These are phyloP conservation scores for Steinernema feltiae DNA, from an alignment of 1,140 invertebrate species.

Conservation along the genomic window DNA sequence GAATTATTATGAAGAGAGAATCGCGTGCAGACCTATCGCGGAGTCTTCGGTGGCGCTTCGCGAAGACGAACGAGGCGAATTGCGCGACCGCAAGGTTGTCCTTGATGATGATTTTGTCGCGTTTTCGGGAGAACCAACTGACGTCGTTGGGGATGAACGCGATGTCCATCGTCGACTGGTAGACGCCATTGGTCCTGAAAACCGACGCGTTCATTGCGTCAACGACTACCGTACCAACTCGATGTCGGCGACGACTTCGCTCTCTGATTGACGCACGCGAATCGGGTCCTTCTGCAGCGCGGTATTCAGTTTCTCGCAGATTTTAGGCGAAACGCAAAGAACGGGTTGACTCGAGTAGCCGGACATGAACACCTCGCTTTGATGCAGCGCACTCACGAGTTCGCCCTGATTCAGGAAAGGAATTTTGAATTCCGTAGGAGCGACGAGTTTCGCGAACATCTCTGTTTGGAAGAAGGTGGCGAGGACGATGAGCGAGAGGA, in stretches of 20 bases:
- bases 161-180: conserved; percentile 35
- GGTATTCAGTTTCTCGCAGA: conserved; percentile 11
- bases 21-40: too few species aligned
- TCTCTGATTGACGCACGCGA: conserved; percentile 15
- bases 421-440: conserved; percentile 23
- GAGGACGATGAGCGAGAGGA: conserved; percentile 29
- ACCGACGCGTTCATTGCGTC: not conserved
- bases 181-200: conserved; percentile 18
- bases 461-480: conserved; percentile 33
- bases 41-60: conserved; percentile 25
- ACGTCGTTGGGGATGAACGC: conserved; percentile 29
- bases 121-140: conserved; percentile 25
- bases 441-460: conserved; percentile 32
- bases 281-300: conserved; percentile 22
- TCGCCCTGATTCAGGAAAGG: conserved; percentile 38
- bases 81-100: conserved; percentile 31
- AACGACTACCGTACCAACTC: not conserved
- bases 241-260: conserved; percentile 29
- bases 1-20: not conserved
- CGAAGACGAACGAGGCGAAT: conserved; percentile 38
- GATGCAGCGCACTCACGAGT: conserved; percentile 6
- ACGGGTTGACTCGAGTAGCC: conserved; percentile 6
- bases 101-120: conserved; percentile 33
- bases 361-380: conserved; percentile 16
- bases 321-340: conserved; percentile 16